Base-by-base conservation (phyloP, 2,888 invertebrate genomes). In the Exocentrus adspersus region DNA sequence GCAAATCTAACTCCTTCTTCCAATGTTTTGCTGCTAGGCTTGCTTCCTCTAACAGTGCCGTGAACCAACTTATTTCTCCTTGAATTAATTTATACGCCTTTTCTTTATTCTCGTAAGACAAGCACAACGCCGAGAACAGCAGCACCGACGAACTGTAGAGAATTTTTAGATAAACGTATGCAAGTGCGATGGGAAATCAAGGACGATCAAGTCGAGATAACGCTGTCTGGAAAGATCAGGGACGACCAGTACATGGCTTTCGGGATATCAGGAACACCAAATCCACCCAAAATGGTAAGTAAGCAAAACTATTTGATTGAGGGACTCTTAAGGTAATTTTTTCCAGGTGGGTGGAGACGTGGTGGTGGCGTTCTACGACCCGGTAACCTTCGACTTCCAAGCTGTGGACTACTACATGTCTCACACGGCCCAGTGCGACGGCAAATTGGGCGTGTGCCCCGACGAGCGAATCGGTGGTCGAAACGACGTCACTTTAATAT, bases 231-330 rank as follows among this genome's bases (percentile, higher is more conserved):
- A 0, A 86, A 90, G 28, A 92, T 95, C 28, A 85, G 87, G 20
- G 92, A 92, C 74, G 92, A 94, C 77, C 92, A 95, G 79, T 96
- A 95, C 82, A 91, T 95, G 85, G 91, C 94, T 0, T 95, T 96
- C 72, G 95, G 95, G 0, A 83, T 94, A 37, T 94, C 94, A 1
- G 95, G 94, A 0, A 88, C 88, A 37, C 89, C 91, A 75, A 91
- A 90, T 10, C 84, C 86, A 28, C 84, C 92, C 0, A 89, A 90
- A 79, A 94, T 94, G 94, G 82, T 82, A 76, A 66, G 65, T 20
- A 20, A n/a, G n/a, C n/a, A n/a, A n/a, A n/a, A n/a, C n/a, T n/a
- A n/a, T n/a, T n/a, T n/a, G n/a, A n/a, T n/a, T n/a, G n/a, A n/a
- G n/a, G n/a, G n/a, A n/a, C n/a, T n/a, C n/a, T n/a, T n/a, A n/a